Evolutionary conservation across 2,797 vertebrate species (phyloP), one percentile per base, ranked within the genome.

Genomic region (Coregonus sp.): DNA sequence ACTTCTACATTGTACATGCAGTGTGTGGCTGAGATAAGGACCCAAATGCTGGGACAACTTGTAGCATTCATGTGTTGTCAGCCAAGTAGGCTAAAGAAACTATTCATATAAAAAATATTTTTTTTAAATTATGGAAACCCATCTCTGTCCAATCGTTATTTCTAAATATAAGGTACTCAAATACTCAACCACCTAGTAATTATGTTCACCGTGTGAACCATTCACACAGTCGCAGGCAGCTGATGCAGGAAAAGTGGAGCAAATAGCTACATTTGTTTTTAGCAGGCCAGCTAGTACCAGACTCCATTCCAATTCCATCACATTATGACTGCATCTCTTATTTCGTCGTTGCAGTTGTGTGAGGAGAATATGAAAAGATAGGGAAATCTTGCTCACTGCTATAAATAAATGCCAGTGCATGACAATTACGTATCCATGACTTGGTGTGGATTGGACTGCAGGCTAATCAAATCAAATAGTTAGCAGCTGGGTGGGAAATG

Each of bases 361-460:
- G 29, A 66, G 25, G 9, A 67, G 16, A 5, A 33, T 18, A 50
- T 31, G 35, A 25, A 54, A 15, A 72, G 18, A 31, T 71, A 5
- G 14, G 40, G 14, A 51, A 54, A 72, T 31, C 29, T 15, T 54
- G 15, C 14, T 52, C 3, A 18, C 29, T 54, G 70, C 0, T 67
- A 35, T 16, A 15, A 14, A 54, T 31, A 66, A 72, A 72, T 29
- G 50, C 4, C 4, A 25, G 1, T 14, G 15, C 5, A 16, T n/a
- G 15, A 14, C 51, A 18, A 54, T 1, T 5, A 56, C 76, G 73
- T 52, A 66, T 33, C 18, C 9, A 47, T 51, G 3, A 15, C 15
- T n/a, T 80, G 81, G 88, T 80, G 88, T 81, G 89, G 81, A 40
- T 70, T 16, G 1, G 52, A 74, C 84, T 86, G 86, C 85, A 54